phyloP scores from a whole-genome alignment of 2,888 invertebrate genomes.

The Brachyopa scutellaris region DNA sequence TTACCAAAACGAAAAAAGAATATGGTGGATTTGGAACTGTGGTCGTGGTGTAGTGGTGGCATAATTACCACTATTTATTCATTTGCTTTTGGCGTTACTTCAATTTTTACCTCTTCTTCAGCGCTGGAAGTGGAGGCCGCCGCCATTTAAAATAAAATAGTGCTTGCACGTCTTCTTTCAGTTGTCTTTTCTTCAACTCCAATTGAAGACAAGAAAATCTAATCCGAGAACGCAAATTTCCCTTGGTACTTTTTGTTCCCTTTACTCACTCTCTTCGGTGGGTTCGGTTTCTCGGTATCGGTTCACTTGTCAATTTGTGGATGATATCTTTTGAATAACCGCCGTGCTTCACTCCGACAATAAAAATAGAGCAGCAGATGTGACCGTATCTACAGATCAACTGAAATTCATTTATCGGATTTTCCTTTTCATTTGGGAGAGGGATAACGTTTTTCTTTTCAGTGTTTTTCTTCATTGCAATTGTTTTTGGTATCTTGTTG shows the following conservation, averaged over 20 bases:
- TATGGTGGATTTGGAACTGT: conserved; percentile 30
- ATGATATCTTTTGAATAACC: conserved; percentile 29
- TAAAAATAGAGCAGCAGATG: conserved; percentile 38
- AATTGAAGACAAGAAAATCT: conserved; percentile 9
- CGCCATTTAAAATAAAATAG: conserved; percentile 53
- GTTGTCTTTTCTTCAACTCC: conserved; percentile 1
- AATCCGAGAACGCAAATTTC: conserved; percentile 43
- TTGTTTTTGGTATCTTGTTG: conserved; percentile 40
- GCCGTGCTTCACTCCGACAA: conserved; percentile 12
- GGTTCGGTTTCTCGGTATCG: too few relatives aligned
- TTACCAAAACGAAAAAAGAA: conserved; percentile 23
- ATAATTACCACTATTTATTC: conserved; percentile 41
- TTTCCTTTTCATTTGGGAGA: conserved; percentile 58
- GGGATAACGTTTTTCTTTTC: conserved; percentile 24
- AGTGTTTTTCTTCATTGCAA: conserved; percentile 10
- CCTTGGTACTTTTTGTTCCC: conserved; percentile 57
- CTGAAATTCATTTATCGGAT: conserved; percentile 64
- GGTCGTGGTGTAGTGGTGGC: conserved; percentile 3
- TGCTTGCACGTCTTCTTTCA: conserved; percentile 20
- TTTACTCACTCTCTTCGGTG: conserved; percentile 19
- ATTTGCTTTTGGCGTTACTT: conserved; percentile 10
- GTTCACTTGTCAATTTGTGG: conserved; percentile 46
- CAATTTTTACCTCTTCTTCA: conserved; percentile 63
- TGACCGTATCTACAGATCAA: conserved; percentile 67
- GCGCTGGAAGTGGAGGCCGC: conserved; percentile 64